Percentiles rank a stretch among this genome's conserved stretches.
Evolutionary conservation across 2,113 vertebrate genomes (phyloP).

Genomic region (Motacilla tschutschensis): DNA sequence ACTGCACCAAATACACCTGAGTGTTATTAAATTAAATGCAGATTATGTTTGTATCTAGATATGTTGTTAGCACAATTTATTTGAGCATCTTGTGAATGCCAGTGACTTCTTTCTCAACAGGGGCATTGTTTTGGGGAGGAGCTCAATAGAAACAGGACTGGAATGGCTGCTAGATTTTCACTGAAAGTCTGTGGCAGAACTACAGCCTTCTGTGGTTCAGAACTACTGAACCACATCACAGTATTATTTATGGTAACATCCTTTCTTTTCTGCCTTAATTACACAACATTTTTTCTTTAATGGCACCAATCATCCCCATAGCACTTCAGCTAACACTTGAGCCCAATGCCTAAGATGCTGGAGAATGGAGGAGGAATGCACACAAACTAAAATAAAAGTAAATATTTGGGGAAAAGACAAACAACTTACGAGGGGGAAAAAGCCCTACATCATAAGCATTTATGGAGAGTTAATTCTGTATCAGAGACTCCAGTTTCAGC

Average conservation of each 20-base stretch:
- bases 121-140: not conserved
- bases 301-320: not conserved
- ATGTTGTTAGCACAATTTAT: not conserved
- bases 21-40: not conserved
- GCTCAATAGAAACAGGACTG: not conserved
- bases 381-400: conserved; percentile 12
- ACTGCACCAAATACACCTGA: not conserved
- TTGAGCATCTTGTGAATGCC: not conserved
- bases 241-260: not conserved
- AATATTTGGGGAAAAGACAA: conserved; percentile 23
- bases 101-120: not conserved
- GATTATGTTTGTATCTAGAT: not conserved
- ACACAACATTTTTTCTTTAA: not conserved
- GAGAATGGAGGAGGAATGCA: not conserved
- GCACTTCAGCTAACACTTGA: not conserved
- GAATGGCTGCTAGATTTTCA: not conserved
- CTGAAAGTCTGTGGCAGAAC: not conserved
- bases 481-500: not conserved
- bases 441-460: not conserved
- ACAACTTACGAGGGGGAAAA: not conserved
- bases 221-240: not conserved
- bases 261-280: not conserved
- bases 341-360: not conserved
- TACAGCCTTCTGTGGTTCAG: no score
- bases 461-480: not conserved